Evolutionary conservation across 2,888 invertebrate species (phyloP).

Genomic region (Acrocera orbiculus): DNA sequence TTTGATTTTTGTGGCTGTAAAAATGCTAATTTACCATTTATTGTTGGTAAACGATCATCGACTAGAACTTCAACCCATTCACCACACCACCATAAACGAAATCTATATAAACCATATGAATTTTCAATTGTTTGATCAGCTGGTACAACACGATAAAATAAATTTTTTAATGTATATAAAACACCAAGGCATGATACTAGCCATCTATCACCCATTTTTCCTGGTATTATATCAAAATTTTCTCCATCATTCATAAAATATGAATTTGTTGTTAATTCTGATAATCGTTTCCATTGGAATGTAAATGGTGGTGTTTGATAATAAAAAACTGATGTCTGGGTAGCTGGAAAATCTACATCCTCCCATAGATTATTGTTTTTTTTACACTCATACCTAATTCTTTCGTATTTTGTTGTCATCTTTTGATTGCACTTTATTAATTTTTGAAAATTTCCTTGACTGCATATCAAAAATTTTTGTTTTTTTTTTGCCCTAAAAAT

Average conservation of each 20-base stretch:
- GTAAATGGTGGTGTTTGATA: conserved; percentile 88
- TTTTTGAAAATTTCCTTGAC: background rate
- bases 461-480: too few relatives aligned
- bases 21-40: conserved; percentile 71
- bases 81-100: conserved; percentile 86
- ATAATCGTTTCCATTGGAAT: conserved; percentile 77
- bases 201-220: conserved; percentile 86
- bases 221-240: conserved; percentile 69
- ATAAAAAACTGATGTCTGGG: conserved; percentile 78
- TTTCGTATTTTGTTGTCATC: conserved; percentile 46
- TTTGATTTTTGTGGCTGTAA: conserved; percentile 63
- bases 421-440: background rate
- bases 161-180: conserved; percentile 64
- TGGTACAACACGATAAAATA: conserved; percentile 81
- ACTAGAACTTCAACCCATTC: conserved; percentile 82
- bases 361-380: conserved; percentile 71
- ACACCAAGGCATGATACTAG: conserved; percentile 75
- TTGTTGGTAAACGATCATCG: conserved; percentile 76
- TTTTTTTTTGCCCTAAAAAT: too few relatives aligned
- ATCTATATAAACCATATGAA: conserved; percentile 65
- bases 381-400: conserved; percentile 61
- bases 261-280: conserved; percentile 64
- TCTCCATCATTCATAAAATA: conserved; percentile 36
- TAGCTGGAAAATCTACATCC: conserved; percentile 81
- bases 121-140: conserved; percentile 68